phyloP scores from a whole-genome alignment of 2,797 vertebrate species.

The Peromyscus melanophrys region DNA sequence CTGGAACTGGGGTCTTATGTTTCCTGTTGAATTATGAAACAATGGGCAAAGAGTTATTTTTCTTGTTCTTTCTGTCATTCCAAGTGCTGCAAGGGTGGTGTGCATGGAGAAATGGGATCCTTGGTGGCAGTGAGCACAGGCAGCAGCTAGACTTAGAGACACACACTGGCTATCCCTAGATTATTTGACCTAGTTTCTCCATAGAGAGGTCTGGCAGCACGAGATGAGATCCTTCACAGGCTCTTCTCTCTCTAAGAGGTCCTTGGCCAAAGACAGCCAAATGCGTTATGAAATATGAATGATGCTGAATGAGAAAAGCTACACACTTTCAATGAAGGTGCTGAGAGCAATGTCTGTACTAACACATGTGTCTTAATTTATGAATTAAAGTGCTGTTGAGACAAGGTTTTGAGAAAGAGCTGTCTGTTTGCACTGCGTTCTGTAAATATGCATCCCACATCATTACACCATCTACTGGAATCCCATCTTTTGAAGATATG shows the following conservation, averaged over 20 bases:
- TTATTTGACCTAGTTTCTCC: slow-evolving; percentile 61
- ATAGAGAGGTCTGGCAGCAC: slow-evolving; percentile 46
- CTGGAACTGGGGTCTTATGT: no score
- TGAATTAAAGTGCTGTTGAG: slow-evolving; percentile 68
- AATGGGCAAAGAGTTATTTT: neutral
- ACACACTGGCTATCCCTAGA: slow-evolving; percentile 59
- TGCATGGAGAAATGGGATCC: neutral
- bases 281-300: slow-evolving; percentile 35
- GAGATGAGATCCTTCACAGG: slow-evolving; percentile 50
- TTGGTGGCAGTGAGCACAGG: neutral
- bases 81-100: neutral
- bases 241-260: slow-evolving; percentile 71
- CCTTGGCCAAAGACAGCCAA: slow-evolving; percentile 62
- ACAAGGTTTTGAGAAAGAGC: slow-evolving; percentile 53
- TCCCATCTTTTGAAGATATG: neutral
- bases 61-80: neutral
- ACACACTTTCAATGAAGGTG: slow-evolving; percentile 70
- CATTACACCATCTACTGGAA: neutral
- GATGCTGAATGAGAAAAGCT: slow-evolving; percentile 56
- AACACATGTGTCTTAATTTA: slow-evolving; percentile 61
- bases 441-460: neutral
- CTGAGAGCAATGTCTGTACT: slow-evolving; percentile 61
- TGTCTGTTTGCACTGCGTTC: slow-evolving; percentile 38
- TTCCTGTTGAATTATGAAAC: neutral
- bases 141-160: slow-evolving; percentile 58